phyloP scores from a whole-genome alignment of 2,797 vertebrate species.

The Graptemys geographica region DNA sequence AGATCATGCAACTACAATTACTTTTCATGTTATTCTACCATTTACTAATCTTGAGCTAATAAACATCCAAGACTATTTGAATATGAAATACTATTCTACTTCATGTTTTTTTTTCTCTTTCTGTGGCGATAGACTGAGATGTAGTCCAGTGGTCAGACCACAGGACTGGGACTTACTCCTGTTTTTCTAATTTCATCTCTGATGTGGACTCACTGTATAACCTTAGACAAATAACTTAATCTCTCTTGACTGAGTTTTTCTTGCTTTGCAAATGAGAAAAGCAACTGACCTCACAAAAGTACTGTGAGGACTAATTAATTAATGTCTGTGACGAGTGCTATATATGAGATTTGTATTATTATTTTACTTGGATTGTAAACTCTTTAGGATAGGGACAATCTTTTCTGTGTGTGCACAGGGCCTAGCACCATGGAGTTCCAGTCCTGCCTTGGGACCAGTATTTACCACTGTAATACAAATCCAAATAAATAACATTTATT shows the following conservation, averaged over 20 bases:
- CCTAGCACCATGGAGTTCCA: not conserved
- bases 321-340: not conserved
- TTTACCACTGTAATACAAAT: not conserved
- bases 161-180: not conserved
- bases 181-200: not conserved
- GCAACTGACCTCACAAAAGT: not conserved
- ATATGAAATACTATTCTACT: not conserved
- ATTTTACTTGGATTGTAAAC: not conserved
- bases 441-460: not conserved
- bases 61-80: not conserved
- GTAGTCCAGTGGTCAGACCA: not conserved
- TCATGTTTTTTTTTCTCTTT: not conserved
- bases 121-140: not conserved
- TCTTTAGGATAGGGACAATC: not conserved
- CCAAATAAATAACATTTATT: not conserved
- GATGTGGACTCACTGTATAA: not conserved
- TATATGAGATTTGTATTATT: not conserved
- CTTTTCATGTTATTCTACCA: not conserved
- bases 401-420: not conserved
- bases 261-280: not conserved
- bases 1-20: not conserved
- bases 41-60: not conserved
- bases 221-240: not conserved
- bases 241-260: not conserved
- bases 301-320: not conserved